Percentiles rank a stretch among this genome's conserved stretches.
Evolutionary conservation across 2,888 invertebrate species (phyloP).

Genomic region (Mayetiola destructor): DNA sequence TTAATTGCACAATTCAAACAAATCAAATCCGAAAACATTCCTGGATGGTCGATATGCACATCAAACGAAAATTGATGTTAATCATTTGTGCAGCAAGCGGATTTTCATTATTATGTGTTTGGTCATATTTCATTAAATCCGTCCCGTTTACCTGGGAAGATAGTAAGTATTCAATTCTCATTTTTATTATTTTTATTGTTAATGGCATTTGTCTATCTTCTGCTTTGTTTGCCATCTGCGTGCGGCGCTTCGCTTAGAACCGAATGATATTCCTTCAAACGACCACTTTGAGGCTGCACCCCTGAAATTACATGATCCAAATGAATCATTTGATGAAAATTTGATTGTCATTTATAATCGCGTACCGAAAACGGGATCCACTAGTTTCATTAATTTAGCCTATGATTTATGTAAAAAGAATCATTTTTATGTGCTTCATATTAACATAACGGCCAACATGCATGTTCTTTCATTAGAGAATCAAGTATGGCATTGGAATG

Average conservation of each 20-base stretch:
- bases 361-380: slow-evolving; percentile 94
- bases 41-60: too few relatives aligned
- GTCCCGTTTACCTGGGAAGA: background rate
- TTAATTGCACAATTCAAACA: too few relatives aligned
- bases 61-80: background rate
- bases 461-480: slow-evolving; percentile 88
- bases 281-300: background rate
- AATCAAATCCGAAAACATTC: too few relatives aligned
- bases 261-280: background rate
- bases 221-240: too few relatives aligned
- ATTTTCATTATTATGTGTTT: background rate
- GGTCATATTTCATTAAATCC: slow-evolving; percentile 1
- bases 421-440: slow-evolving; percentile 74
- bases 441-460: slow-evolving; percentile 91
- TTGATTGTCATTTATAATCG: slow-evolving; percentile 84
- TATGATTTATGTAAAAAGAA: slow-evolving; percentile 67
- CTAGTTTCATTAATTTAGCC: slow-evolving; percentile 81
- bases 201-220: background rate
- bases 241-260: too few relatives aligned
- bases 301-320: background rate
- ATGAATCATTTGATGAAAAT: slow-evolving; percentile 39
- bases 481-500: slow-evolving; percentile 45
- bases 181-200: too few relatives aligned
- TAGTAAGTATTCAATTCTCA: background rate
- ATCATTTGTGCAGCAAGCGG: slow-evolving; percentile 3